These are phyloP conservation scores for Hypsibius dujardini DNA, from an alignment of 1,140 invertebrate species.

Conservation along the genomic window DNA sequence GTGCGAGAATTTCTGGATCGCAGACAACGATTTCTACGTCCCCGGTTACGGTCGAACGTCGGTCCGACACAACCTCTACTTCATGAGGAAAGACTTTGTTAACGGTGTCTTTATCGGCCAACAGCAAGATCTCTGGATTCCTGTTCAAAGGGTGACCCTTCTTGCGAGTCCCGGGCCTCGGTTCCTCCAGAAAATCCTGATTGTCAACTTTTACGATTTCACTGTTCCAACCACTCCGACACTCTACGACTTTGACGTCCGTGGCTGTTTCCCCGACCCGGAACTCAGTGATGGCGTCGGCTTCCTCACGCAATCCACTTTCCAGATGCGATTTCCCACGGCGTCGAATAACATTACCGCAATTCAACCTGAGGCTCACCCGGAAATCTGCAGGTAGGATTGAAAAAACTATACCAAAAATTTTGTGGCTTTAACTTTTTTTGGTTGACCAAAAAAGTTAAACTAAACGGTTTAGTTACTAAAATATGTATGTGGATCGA, in stretches of 20 bases:
- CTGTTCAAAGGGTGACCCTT: background rate
- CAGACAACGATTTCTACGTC: background rate
- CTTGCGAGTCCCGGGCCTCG: background rate
- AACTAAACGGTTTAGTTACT: too few species aligned
- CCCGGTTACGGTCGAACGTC: background rate
- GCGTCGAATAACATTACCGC: too few species aligned
- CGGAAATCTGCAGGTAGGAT: too few species aligned
- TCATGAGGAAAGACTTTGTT: background rate
- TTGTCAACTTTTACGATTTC: conserved; percentile 10
- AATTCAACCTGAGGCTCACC: too few species aligned
- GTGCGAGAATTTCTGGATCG: background rate
- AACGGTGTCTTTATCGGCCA: background rate
- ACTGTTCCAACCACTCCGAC: background rate
- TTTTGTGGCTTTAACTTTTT: too few species aligned
- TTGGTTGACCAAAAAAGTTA: too few species aligned
- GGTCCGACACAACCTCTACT: background rate
- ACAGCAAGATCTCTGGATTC: background rate
- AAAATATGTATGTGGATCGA: too few species aligned
- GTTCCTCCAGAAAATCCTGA: background rate
- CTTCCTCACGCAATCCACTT: background rate
- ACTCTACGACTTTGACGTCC: background rate
- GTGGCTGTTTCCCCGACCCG: background rate
- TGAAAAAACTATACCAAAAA: too few species aligned
- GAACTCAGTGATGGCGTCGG: background rate
- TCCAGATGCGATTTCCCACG: background rate